Conservation (phyloP, 2,113 vertebrate species). For the Actenoides lindsayi region DNA sequence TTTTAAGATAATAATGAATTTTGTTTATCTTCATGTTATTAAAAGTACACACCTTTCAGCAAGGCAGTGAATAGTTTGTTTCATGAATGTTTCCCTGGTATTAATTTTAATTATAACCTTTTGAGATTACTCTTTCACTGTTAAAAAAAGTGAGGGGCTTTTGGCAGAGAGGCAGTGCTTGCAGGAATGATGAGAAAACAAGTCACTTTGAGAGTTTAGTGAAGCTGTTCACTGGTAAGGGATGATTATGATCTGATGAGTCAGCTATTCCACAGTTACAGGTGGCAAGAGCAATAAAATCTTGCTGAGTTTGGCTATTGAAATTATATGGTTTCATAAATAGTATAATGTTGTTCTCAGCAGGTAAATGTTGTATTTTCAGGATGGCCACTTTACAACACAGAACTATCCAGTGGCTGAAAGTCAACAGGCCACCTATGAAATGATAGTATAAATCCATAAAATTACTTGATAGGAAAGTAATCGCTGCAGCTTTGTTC, state of each 20-base stretch:
- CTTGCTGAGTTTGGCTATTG: constrained; percentile 79
- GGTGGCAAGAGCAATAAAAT: constrained; percentile 77
- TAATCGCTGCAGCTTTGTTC: constrained; percentile 22
- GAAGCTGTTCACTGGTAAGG: not conserved
- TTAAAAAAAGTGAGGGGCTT: not conserved
- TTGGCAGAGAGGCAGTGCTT: not conserved
- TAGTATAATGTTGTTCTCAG: constrained; percentile 73
- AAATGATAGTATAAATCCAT: constrained; percentile 15
- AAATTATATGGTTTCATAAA: constrained; percentile 78
- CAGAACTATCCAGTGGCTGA: constrained; percentile 23
- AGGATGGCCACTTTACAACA: constrained; percentile 29
- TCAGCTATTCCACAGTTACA: constrained; percentile 73
- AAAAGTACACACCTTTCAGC: constrained; percentile 30
- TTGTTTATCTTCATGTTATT: constrained; percentile 52
- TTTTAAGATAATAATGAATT: constrained; percentile 50
- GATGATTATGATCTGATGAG: constrained; percentile 55
- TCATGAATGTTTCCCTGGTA: constrained; percentile 34
- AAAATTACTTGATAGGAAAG: constrained; percentile 23
- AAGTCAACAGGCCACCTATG: constrained; percentile 39
- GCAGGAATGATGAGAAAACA: constrained; percentile 50
- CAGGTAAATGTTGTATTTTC: constrained; percentile 73
- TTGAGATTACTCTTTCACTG: constrained; percentile 1
- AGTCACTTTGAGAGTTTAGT: constrained; percentile 30
- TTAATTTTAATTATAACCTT: constrained; percentile 70
- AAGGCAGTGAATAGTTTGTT: constrained; percentile 39